These are phyloP conservation scores for Falcaria lacertinaria DNA, from an alignment of 2,888 invertebrate genomes.

Conservation along the genomic window DNA sequence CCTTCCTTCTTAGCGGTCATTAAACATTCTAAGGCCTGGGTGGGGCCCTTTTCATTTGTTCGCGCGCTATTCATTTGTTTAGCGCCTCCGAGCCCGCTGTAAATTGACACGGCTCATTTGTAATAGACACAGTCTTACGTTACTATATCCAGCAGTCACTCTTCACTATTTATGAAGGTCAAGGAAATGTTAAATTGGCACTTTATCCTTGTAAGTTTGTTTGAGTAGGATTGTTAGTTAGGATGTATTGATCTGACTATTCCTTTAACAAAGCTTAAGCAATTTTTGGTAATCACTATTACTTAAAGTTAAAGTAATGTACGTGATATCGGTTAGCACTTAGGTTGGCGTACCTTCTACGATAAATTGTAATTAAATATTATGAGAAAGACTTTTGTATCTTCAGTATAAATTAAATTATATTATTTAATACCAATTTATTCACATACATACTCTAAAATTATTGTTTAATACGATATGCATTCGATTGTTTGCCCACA, in stretches of 20 bases:
- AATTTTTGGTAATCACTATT: too few species aligned
- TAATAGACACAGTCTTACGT: conserved; percentile 1
- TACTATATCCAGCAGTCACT: background rate
- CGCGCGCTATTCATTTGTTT: conserved; percentile 7
- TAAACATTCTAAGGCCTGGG: conserved; percentile 51
- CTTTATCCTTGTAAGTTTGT: background rate
- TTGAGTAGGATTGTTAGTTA: background rate
- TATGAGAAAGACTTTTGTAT: too few species aligned
- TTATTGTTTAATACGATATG: too few species aligned
- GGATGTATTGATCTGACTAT: background rate
- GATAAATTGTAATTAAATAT: too few species aligned
- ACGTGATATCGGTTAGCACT: too few species aligned
- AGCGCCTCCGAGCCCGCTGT: conserved; percentile 1
- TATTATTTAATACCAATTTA: too few species aligned
- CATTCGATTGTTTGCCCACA: too few species aligned
- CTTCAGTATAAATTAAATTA: too few species aligned
- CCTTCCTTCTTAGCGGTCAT: conserved; percentile 49
- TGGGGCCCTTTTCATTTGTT: conserved; percentile 45
- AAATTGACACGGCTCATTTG: conserved; percentile 4
- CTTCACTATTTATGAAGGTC: conserved; percentile 4
- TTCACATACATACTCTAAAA: too few species aligned
- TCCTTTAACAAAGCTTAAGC: too few species aligned
- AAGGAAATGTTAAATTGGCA: background rate
- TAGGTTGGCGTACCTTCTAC: too few species aligned
- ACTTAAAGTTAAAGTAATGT: too few species aligned